Evolutionary conservation across 2,113 vertebrate species (phyloP), one percentile per base, ranked within the genome.

Genomic region (Lethenteron camtschaticum): DNA sequence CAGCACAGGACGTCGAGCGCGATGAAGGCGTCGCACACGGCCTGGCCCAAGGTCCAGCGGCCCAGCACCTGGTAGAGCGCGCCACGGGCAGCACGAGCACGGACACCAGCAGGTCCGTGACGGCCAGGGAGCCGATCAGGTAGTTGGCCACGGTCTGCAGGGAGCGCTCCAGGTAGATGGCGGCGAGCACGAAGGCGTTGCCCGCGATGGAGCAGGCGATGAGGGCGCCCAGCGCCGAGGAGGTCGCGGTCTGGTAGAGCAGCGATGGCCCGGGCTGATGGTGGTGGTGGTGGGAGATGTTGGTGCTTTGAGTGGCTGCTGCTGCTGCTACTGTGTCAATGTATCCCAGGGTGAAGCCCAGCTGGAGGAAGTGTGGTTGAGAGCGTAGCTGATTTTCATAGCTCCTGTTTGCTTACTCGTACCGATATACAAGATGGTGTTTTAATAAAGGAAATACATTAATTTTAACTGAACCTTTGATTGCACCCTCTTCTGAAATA

Each of bases 101-200:
- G 56, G 92, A 99, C 66, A 99, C 92, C 91, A 96, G 89, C 74
- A 99, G 84, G 79, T 99, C 94, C 69, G 94, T 90, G 71, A 99
- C 87, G 3, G 94, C 92, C 79, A 96, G 80, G 0, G 92, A 99
- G 63, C 94, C 89, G 77, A 99, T 96, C 70, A 99, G 83, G 78
- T 96, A 99, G 82, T 96, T 96, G 70, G 90, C 89, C 74, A 96
- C 92, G 66, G 88, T 96, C 79, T 99, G 94, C 76, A 99, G 86
- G 74, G 87, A 89, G 76, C 90, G 85, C 79, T 99, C 94, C 81
- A 95, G 74, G 70, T 84, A 85, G 75, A 99, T 92, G 72, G 89
- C 90, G 1, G 90, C 87, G 73, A 99, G 85, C 74, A 99, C 94
- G 77, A 86, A 99, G 13, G 89, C 85, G 77, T 99, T 99, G 72